A percentile compares a stretch with the other conserved stretches of the same genome.
These are phyloP conservation scores for Papio anubis DNA, from an alignment of 2,113 vertebrate species.

Conservation along the genomic window DNA sequence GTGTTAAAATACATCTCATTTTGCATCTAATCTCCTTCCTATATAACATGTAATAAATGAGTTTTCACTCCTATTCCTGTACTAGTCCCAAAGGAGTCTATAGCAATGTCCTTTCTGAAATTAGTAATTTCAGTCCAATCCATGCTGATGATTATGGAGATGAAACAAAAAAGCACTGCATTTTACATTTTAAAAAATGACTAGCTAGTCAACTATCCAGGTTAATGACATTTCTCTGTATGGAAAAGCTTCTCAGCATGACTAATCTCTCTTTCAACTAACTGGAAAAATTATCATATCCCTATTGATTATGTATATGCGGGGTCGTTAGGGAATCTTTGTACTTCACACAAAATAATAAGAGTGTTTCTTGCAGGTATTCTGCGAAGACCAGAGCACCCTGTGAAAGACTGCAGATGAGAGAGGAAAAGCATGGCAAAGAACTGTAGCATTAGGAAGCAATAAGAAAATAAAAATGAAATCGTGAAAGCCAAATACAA, in stretches of 20 bases:
- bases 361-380: constrained; percentile 71
- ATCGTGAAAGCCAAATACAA: constrained; percentile 66
- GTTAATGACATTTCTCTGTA: constrained; percentile 15
- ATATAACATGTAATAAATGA: constrained; percentile 63
- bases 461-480: constrained; percentile 77
- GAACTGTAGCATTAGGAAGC: constrained; percentile 80
- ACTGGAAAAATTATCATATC: constrained; percentile 72
- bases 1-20: constrained; percentile 38
- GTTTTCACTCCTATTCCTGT: constrained; percentile 54
- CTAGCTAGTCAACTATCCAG: constrained; percentile 26
- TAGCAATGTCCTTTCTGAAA: constrained; percentile 67
- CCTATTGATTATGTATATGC: constrained; percentile 70
- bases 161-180: constrained; percentile 46
- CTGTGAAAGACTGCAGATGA: constrained; percentile 66
- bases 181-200: constrained; percentile 61
- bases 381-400: constrained; percentile 60
- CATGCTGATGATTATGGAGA: constrained; percentile 36
- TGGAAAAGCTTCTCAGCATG: constrained; percentile 60
- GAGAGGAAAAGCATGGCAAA: constrained; percentile 75
- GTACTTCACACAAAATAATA: constrained; percentile 69
- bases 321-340: constrained; percentile 49
- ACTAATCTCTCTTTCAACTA: constrained; percentile 65
- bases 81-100: constrained; percentile 53
- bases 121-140: constrained; percentile 65
- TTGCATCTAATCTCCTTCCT: constrained; percentile 51